A percentile compares a stretch with the other conserved stretches of the same genome.
These are phyloP conservation scores for Eilema griseolum DNA, from an alignment of 2,888 invertebrate genomes.

Conservation along the genomic window DNA sequence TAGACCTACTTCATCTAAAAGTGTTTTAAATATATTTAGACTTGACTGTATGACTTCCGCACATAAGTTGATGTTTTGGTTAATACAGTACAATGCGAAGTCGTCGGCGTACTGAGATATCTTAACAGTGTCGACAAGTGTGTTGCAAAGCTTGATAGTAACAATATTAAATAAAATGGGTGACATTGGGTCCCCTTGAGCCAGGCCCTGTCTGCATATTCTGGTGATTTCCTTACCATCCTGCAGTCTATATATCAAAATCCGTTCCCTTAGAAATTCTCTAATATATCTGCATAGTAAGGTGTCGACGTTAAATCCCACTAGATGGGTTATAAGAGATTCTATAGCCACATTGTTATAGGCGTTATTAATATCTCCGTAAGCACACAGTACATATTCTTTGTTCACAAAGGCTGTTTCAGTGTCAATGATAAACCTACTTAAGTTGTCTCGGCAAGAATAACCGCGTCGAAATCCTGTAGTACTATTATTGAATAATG, in stretches of 20 bases:
- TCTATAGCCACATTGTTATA: no score
- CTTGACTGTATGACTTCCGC: no score
- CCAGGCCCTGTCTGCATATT: not conserved
- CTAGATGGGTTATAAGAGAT: no score
- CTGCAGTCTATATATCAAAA: not conserved
- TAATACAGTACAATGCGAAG: not conserved
- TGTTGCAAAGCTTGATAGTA: not conserved
- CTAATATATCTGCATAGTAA: not conserved
- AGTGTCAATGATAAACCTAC: no score
- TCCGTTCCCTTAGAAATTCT: not conserved
- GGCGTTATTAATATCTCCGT: not conserved
- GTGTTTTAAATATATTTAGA: no score
- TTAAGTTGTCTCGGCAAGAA: no score
- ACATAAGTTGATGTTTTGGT: no score
- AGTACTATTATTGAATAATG: not conserved
- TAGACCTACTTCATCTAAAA: no score
- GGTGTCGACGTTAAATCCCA: no score
- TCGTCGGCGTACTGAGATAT: not conserved
- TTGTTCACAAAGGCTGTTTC: no score
- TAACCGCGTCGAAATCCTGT: no score
- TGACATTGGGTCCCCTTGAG: not conserved
- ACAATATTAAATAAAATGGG: not conserved
- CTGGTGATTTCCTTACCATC: not conserved
- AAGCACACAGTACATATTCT: no score
- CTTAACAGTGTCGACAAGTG: not conserved